phyloP scores from a whole-genome alignment of 2,888 invertebrate species.

The Chesias legatella region DNA sequence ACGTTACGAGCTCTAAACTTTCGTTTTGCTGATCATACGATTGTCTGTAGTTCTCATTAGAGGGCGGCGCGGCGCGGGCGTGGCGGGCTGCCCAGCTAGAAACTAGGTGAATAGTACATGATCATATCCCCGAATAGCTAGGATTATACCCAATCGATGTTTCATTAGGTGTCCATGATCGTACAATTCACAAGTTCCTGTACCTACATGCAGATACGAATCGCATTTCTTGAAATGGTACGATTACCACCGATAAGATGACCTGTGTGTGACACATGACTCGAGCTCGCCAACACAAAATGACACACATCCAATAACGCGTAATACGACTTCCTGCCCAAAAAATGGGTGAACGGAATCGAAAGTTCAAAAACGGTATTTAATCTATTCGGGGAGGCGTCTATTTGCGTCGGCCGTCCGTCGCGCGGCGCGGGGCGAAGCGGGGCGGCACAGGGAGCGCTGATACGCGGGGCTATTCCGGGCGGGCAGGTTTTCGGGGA shows the following conservation, averaged over 20 bases:
- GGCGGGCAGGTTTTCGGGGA: conserved; percentile 79
- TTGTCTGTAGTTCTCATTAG: conserved; percentile 23
- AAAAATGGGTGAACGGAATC: conserved; percentile 52
- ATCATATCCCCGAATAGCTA: neutral
- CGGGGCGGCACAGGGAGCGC: conserved; percentile 56
- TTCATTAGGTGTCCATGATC: neutral
- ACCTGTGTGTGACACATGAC: conserved; percentile 24
- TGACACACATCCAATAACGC: conserved; percentile 32
- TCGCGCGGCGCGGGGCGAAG: conserved; percentile 42
- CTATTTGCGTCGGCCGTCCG: conserved; percentile 72
- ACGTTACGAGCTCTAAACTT: conserved; percentile 49
- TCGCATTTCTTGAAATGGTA: neutral
- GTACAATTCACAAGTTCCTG: neutral
- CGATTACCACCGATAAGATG: conserved; percentile 1
- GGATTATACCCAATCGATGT: neutral
- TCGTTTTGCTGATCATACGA: conserved; percentile 42
- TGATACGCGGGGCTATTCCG: conserved; percentile 67
- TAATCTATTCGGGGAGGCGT: conserved; percentile 57
- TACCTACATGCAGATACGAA: neutral
- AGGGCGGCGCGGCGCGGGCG: conserved; percentile 17
- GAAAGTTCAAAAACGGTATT: conserved; percentile 61
- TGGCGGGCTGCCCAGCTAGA: conserved; percentile 14
- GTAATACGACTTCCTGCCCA: conserved; percentile 42
- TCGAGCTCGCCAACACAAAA: conserved; percentile 26
- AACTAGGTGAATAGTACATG: conserved; percentile 13